A percentile compares a stretch with the other conserved stretches of the same genome.
Evolutionary conservation across 2,888 invertebrate genomes (phyloP).

Genomic region (Boloria selene): DNA sequence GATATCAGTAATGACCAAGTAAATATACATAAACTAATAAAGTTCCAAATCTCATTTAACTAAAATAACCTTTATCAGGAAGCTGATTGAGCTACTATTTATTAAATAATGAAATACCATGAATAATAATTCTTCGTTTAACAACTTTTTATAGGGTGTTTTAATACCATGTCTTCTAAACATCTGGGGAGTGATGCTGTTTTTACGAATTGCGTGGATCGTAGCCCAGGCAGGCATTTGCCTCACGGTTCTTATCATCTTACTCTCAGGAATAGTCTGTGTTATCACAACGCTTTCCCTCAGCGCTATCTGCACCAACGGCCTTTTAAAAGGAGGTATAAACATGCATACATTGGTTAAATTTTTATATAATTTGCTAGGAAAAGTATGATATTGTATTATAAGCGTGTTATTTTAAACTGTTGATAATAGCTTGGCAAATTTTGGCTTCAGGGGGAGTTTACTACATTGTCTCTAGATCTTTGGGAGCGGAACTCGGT

Average conservation of each 20-base stretch:
- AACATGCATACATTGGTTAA: background rate
- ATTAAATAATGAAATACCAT: too few species aligned
- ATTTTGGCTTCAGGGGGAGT: constrained; percentile 85
- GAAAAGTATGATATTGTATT: too few species aligned
- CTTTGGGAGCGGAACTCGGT: constrained; percentile 96
- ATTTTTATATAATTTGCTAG: background rate
- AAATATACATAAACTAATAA: too few species aligned
- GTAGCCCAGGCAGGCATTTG: constrained; percentile 93
- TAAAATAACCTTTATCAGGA: too few species aligned
- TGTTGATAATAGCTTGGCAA: constrained; percentile 32
- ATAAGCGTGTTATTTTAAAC: background rate
- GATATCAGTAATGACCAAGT: too few species aligned
- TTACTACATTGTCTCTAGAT: constrained; percentile 95
- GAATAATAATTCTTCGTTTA: too few species aligned
- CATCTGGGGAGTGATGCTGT: constrained; percentile 98
- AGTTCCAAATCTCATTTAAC: too few species aligned
- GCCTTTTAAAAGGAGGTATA: constrained; percentile 95
- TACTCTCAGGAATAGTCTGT: constrained; percentile 87
- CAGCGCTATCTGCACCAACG: constrained; percentile 93
- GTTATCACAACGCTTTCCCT: constrained; percentile 89
- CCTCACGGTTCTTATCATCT: constrained; percentile 85
- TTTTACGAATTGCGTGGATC: constrained; percentile 95
- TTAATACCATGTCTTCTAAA: constrained; percentile 94
- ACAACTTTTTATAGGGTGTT: constrained; percentile 81
- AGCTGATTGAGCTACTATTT: too few species aligned